Base-by-base conservation (phyloP, 2,888 invertebrate genomes). In the Noctua fimbriata region DNA sequence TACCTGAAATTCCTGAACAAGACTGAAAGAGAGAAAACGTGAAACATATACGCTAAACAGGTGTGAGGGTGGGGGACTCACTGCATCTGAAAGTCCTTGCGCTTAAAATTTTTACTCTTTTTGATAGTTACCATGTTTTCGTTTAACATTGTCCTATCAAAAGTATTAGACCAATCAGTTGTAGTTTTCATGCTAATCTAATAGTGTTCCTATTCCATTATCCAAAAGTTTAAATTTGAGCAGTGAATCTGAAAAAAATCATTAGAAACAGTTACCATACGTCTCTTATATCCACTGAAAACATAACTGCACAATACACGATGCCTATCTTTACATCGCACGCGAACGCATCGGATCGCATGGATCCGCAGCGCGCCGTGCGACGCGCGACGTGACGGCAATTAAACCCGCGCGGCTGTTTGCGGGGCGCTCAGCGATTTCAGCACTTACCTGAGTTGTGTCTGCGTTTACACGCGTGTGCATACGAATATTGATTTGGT, bases 381-480 rank as follows among this genome's bases (percentile, higher is more conserved):
- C 1, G 60, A 36, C 32, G 21, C 72, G 69, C 44, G 18, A 78
- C 74, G 79, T 79, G 73, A 80, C 80, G 78, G 66, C 83, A 78
- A 83, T 88, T 83, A 81, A 76, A 52, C 65, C 28, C 55, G 73
- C 69, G 65, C 69, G 73, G 70, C 65, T 79, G 81, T 89, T 76
- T 81, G 76, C 67, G 69, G 76, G 70, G 67, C 77, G 63, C 41
- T 88, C 88, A 73, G 69, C 77, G 58, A 78, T 78, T 70, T 73
- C 76, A 78, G 82, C 78, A 75, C 76, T 82, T 72, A 78, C 65
- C 83, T 73, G 88, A 76, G 74, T 75, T 77, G 82, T 67, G 67
- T 65, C 49, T 16, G 65, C 47, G 67, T 67, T 78, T 67, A 76
- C 58, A 77, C 71, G 65, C 58, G 44, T 69, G 76, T 79, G 49